Percentiles rank a stretch among this genome's conserved stretches.
phyloP scores from a whole-genome alignment of 2,888 invertebrate genomes.

The Microchrysa polita region DNA sequence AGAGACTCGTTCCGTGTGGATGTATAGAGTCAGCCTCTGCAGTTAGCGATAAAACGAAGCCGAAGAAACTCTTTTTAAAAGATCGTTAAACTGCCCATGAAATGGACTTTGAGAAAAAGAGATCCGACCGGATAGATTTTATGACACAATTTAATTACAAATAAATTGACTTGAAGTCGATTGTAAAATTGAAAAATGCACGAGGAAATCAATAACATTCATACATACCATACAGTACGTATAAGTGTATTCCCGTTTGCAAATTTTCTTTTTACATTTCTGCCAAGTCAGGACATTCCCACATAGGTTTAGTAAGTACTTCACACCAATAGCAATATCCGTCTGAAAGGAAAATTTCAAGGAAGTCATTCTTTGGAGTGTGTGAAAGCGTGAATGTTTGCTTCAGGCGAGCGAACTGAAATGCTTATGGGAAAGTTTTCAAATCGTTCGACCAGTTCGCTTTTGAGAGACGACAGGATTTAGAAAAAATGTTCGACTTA shows the following conservation, averaged over 20 bases:
- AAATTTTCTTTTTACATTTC: not conserved
- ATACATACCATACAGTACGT: too few relatives aligned
- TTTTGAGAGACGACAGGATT: not conserved
- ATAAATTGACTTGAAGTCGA: slow-evolving; percentile 60
- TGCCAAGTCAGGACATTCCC: not conserved
- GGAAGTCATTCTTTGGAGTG: not conserved
- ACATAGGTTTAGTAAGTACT: too few relatives aligned
- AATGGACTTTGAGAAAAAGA: slow-evolving; percentile 51
- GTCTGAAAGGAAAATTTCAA: not conserved
- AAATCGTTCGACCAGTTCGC: too few relatives aligned
- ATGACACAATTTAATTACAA: slow-evolving; percentile 62
- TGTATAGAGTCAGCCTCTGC: too few relatives aligned
- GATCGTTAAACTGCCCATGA: slow-evolving; percentile 51
- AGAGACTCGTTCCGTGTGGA: slow-evolving; percentile 14
- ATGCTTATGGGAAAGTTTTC: too few relatives aligned
- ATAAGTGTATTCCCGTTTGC: slow-evolving; percentile 25
- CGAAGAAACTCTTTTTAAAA: slow-evolving; percentile 44
- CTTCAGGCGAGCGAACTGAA: too few relatives aligned
- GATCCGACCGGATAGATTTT: slow-evolving; percentile 47
- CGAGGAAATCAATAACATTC: slow-evolving; percentile 23
- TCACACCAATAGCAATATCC: too few relatives aligned
- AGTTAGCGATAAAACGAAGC: too few relatives aligned
- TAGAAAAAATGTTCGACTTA: slow-evolving; percentile 13
- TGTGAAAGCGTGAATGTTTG: not conserved
- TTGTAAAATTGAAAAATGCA: slow-evolving; percentile 38